phyloP scores from a whole-genome alignment of 2,797 vertebrate genomes.

The Chelonia mydas region DNA sequence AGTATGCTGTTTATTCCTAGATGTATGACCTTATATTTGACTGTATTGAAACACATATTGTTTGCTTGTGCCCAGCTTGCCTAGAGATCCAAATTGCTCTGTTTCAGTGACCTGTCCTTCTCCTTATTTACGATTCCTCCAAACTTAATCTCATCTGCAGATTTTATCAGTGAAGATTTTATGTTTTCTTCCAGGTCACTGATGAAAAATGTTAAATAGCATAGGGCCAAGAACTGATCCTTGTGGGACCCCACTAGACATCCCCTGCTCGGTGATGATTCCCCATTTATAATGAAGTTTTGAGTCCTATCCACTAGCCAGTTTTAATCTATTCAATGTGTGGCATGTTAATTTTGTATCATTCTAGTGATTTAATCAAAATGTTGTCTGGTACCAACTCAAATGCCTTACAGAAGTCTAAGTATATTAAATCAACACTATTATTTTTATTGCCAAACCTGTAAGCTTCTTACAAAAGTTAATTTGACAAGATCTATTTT shows the following conservation, averaged over 20 bases:
- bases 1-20: not conserved
- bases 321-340: conserved; percentile 60
- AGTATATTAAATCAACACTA: conserved; percentile 16
- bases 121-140: not conserved
- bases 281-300: conserved; percentile 46
- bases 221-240: conserved; percentile 18
- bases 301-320: conserved; percentile 43
- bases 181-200: not conserved
- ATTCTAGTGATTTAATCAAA: conserved; percentile 61
- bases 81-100: not conserved
- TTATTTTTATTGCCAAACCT: conserved; percentile 47
- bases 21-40: not conserved
- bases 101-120: not conserved
- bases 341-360: conserved; percentile 43
- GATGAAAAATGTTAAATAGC: conserved; percentile 32
- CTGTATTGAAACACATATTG: not conserved
- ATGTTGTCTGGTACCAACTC: conserved; percentile 37
- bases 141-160: not conserved
- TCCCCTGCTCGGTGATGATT: conserved; percentile 26
- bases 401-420: conserved; percentile 32
- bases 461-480: not conserved
- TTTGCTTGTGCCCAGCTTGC: not conserved
- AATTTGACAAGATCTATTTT: not conserved
- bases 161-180: conserved; percentile 14
- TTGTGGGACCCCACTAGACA: conserved; percentile 40